Evolutionary conservation across 2,797 vertebrate species (phyloP).

Genomic region (Sciurus vulgaris): DNA sequence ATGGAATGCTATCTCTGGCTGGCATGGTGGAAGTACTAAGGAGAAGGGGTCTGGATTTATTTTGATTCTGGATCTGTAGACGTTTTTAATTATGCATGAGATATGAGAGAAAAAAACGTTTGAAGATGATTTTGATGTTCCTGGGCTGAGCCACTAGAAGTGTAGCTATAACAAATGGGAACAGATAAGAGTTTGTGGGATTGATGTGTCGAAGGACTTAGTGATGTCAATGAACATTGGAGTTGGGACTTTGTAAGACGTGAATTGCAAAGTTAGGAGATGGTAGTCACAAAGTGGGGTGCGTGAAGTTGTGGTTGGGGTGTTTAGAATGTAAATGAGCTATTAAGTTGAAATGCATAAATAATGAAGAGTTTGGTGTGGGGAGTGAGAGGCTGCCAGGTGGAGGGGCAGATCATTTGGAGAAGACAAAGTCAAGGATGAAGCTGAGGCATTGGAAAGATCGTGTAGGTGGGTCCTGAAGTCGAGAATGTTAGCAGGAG

Average conservation of each 20-base stretch:
- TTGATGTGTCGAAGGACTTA: background rate
- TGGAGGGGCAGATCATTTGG: background rate
- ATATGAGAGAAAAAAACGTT: background rate
- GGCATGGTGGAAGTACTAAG: background rate
- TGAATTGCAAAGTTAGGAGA: background rate
- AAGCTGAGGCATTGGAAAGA: too few species aligned
- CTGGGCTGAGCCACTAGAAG: background rate
- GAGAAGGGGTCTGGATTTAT: background rate
- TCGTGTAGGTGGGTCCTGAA: too few species aligned
- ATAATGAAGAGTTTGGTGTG: background rate
- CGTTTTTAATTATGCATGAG: background rate
- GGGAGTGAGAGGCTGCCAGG: background rate
- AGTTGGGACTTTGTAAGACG: background rate
- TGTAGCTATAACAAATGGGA: background rate
- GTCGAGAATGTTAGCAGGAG: too few species aligned
- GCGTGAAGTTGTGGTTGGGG: background rate
- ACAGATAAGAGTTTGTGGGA: background rate
- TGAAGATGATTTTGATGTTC: background rate
- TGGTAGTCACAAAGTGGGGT: background rate
- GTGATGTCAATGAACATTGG: background rate
- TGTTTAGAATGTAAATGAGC: background rate
- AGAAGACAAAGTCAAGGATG: background rate
- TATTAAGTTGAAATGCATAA: background rate
- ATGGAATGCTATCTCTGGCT: background rate
- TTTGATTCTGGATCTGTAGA: background rate